Evolutionary conservation across 2,113 vertebrate species (phyloP).

Genomic region (Neodon shergylaensis): DNA sequence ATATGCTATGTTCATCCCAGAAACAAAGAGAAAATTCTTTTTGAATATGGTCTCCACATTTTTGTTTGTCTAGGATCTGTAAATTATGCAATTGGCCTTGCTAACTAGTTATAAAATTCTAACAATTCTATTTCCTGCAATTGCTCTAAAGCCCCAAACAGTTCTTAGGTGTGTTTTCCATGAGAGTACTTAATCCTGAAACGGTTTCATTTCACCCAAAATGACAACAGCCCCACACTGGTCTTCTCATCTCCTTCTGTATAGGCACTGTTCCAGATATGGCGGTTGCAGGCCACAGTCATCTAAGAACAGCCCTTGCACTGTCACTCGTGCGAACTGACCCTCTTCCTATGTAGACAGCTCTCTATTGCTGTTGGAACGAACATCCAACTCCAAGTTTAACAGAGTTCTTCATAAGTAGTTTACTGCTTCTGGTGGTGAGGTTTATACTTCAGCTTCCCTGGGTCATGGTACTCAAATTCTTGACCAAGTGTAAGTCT

Average conservation of each 20-base stretch:
- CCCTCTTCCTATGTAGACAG: neutral
- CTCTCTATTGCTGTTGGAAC: neutral
- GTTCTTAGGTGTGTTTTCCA: neutral
- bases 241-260: neutral
- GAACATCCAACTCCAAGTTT: conserved; percentile 26
- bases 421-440: neutral
- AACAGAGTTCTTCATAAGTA: neutral
- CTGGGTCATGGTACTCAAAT: neutral
- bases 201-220: neutral
- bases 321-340: neutral
- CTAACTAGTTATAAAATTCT: neutral
- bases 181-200: neutral
- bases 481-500: neutral
- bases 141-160: neutral
- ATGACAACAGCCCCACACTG: neutral
- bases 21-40: neutral
- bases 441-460: conserved; percentile 2
- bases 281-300: neutral
- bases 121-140: neutral
- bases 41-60: neutral
- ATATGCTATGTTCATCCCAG: neutral
- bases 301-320: neutral
- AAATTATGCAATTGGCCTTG: neutral
- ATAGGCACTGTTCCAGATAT: neutral
- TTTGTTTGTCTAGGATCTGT: neutral